phyloP scores from a whole-genome alignment of 2,113 vertebrate species.

The Panthera leo region DNA sequence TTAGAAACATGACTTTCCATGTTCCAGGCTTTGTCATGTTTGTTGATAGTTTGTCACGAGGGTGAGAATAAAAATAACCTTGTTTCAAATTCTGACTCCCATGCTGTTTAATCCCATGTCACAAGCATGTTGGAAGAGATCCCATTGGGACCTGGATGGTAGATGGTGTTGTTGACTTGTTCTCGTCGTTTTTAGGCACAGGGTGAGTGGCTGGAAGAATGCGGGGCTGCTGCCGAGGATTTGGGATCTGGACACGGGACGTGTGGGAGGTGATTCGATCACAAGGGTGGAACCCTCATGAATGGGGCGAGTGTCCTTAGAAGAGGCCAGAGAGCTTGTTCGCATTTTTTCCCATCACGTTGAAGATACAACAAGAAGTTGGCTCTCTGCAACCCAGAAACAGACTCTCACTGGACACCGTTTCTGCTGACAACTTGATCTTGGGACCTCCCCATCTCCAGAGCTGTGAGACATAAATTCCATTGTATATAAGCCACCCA shows the following conservation, averaged over 20 bases:
- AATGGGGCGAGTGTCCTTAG: not conserved
- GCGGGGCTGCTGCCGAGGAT: rapidly evolving
- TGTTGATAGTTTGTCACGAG: not conserved
- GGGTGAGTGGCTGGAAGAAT: not conserved
- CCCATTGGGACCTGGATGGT: not conserved
- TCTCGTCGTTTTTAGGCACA: not conserved
- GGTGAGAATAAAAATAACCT: not conserved
- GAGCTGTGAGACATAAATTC: not conserved
- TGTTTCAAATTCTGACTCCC: not conserved
- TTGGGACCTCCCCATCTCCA: not conserved
- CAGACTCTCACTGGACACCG: not conserved
- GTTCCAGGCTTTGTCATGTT: not conserved
- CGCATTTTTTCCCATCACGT: not conserved
- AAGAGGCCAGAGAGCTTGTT: not conserved
- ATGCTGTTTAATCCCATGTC: not conserved
- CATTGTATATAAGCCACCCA: not conserved
- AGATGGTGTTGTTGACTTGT: not conserved
- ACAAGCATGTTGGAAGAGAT: rapidly evolving
- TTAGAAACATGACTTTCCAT: not conserved
- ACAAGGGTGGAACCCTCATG: not conserved
- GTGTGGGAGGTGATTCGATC: not conserved
- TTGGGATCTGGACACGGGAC: not conserved
- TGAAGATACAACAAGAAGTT: not conserved
- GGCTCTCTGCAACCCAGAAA: not conserved
- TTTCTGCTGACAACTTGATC: not conserved